phyloP scores from a whole-genome alignment of 2,888 invertebrate species.

The Temnothorax rugatulus region DNA sequence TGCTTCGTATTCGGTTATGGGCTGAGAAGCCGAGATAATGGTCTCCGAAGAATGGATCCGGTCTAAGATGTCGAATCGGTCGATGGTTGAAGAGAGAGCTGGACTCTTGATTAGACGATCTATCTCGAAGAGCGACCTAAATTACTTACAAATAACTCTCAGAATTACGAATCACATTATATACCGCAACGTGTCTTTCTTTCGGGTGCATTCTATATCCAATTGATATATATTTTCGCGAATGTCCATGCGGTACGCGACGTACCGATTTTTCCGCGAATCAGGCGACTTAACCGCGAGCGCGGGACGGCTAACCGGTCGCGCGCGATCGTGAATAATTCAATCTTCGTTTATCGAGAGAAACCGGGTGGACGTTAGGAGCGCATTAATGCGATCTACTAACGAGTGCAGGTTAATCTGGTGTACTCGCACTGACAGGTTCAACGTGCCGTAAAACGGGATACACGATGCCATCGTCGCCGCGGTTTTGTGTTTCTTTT shows the following conservation, averaged over 20 bases:
- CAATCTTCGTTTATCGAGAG: slow-evolving; percentile 65
- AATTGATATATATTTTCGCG: not conserved
- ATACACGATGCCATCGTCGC: slow-evolving; percentile 69
- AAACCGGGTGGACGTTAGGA: slow-evolving; percentile 58
- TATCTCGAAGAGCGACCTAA: not conserved
- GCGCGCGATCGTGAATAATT: slow-evolving; percentile 71
- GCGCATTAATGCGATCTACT: slow-evolving; percentile 68
- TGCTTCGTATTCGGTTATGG: slow-evolving; percentile 47
- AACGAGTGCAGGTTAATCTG: slow-evolving; percentile 72
- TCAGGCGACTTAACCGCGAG: slow-evolving; percentile 41
- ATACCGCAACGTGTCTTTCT: not conserved
- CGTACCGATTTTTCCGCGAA: slow-evolving; percentile 68
- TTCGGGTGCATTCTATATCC: not conserved
- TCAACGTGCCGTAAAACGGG: slow-evolving; percentile 71
- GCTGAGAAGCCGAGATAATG: not conserved
- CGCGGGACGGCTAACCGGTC: slow-evolving; percentile 22
- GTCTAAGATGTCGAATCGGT: slow-evolving; percentile 5
- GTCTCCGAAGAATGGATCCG: not conserved
- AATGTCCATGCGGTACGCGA: not conserved
- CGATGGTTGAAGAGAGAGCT: not conserved
- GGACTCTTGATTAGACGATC: not conserved
- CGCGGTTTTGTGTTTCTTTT: slow-evolving; percentile 22
- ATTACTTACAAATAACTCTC: not conserved
- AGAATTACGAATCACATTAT: not conserved
- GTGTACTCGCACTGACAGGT: slow-evolving; percentile 65